Evolutionary conservation across 2,797 vertebrate genomes (phyloP).

Genomic region (Mionectes olivaceus): DNA sequence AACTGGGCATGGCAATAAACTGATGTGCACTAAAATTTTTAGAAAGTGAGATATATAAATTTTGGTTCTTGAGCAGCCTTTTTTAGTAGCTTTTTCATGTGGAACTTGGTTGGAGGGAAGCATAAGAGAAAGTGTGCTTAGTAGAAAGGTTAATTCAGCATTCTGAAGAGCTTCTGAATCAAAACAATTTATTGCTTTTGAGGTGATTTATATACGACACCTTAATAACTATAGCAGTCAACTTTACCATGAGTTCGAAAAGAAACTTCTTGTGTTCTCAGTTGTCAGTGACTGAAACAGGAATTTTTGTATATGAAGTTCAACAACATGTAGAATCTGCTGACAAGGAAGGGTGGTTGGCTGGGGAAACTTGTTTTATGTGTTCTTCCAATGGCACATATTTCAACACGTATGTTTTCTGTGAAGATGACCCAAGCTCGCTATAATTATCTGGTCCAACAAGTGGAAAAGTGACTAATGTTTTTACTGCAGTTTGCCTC

Average conservation of each 20-base stretch:
- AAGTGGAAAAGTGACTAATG: constrained; percentile 21
- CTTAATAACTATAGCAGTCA: background rate
- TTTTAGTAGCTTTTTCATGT: background rate
- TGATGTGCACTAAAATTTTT: background rate
- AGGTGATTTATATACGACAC: background rate
- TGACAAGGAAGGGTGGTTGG: background rate
- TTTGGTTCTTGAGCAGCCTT: background rate
- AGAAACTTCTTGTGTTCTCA: background rate
- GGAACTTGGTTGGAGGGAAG: background rate
- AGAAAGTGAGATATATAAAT: background rate
- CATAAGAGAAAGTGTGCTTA: background rate
- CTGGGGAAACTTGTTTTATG: background rate
- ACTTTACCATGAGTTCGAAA: background rate
- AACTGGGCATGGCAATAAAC: background rate
- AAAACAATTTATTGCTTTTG: background rate
- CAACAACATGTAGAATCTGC: background rate
- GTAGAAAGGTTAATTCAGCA: background rate
- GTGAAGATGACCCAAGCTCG: background rate
- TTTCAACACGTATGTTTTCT: background rate
- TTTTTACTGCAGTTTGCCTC: background rate
- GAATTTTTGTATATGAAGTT: background rate
- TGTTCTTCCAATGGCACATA: background rate
- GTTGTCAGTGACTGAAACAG: background rate
- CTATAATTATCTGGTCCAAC: constrained; percentile 17
- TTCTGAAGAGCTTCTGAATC: background rate